Conservation (phyloP, 1,140 invertebrate species). For the Zaprionus ornatus region DNA sequence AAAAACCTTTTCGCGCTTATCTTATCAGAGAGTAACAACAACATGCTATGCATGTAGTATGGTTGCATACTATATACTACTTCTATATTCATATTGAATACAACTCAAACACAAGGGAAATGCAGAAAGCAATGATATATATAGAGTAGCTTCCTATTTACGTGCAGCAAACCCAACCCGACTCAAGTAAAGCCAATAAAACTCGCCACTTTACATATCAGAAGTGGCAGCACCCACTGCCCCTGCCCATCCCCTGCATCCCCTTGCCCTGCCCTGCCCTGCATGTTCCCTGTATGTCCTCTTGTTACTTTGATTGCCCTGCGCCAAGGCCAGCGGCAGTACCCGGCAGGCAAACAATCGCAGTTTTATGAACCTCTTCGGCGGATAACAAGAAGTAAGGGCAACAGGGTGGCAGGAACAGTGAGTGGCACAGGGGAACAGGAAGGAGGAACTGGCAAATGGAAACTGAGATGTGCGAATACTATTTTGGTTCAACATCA, state of each 20-base stretch:
- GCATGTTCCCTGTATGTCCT: constrained; percentile 5
- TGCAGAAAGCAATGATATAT: not conserved
- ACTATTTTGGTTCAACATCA: constrained; percentile 10
- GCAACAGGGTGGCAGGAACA: not conserved
- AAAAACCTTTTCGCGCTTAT: not conserved
- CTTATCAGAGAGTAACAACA: not conserved
- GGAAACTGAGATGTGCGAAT: constrained; percentile 20
- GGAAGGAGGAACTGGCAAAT: not conserved
- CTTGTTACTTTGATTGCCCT: constrained; percentile 35
- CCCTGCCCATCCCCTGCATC: too few species aligned
- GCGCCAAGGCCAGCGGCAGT: constrained; percentile 23
- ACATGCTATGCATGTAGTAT: not conserved
- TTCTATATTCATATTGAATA: not conserved
- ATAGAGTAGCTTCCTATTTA: not conserved
- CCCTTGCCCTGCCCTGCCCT: not conserved
- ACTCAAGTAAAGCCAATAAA: constrained; percentile 21
- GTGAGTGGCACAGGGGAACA: not conserved
- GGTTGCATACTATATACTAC: not conserved
- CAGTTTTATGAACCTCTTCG: constrained; percentile 59
- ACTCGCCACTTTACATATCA: constrained; percentile 27
- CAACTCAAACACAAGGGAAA: not conserved
- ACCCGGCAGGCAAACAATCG: constrained; percentile 41
- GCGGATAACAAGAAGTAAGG: constrained; percentile 4
- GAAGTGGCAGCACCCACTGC: constrained; percentile 13
- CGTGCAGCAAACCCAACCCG: not conserved